Base-by-base conservation (phyloP, 2,113 vertebrate species). In the Dendropsophus ebraccatus region DNA sequence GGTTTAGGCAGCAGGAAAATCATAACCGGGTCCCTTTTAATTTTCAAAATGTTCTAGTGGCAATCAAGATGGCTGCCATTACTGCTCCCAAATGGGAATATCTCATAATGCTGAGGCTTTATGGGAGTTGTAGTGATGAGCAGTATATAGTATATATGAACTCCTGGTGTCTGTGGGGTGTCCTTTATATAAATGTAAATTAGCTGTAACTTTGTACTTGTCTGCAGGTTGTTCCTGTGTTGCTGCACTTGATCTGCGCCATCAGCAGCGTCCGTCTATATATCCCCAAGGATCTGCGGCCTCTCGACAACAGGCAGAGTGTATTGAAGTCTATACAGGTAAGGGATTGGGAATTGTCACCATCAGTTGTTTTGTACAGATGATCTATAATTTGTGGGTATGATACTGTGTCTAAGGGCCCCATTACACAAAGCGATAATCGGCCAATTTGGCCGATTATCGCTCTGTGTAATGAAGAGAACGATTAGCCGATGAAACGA, bases 241-340 rank as follows among this genome's bases (percentile, higher is more conserved):
- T 99, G 94, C 94, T 99, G 11, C 96, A 97, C 85, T 96, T 99
- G 74, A 90, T 99, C 14, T 95, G 95, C 2, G 94, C 97, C n/a
- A 96, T 99, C 90, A 99, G 98, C 91, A 99, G 97, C 0, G 95
- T 99, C 35, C 94, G 97, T 8, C 96, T 99, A 37, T 99, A 98
- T 86, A 98, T 99, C 89, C 98, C 97, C 0, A 98, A 97, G 93
- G 97, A 99, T 89, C 90, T 99, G 65, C 94, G 97, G 9, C 95
- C 97, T 0, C 88, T 95, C 65, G 98, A 99, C 93, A 99, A 99
- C 88, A 93, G 98, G 21, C 98, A 99, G 89, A 97, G 97, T 86
- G 97, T 99, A 88, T 92, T 99, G 54, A 99, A 99, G 88, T 99
- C 97, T 58, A 97, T 99, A 75, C 97, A 96, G 92, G 98, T 99